Evolutionary conservation across 2,888 invertebrate genomes (phyloP).

Genomic region (Drosophila merina): DNA sequence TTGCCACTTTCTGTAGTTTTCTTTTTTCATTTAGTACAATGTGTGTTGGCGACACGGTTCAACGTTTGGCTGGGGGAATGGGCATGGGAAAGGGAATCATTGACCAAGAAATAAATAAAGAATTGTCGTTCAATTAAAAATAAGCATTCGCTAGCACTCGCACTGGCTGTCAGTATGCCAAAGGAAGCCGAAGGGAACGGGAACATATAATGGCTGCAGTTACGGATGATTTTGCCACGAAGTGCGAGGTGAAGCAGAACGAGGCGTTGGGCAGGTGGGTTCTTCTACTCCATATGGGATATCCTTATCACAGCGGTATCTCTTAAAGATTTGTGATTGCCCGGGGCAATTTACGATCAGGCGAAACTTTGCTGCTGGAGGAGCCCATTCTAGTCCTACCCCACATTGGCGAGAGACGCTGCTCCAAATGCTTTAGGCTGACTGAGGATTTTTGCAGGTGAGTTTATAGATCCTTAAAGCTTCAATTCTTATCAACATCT

Average conservation of each 20-base stretch:
- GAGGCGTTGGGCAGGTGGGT: conserved; percentile 77
- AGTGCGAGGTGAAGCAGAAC: conserved; percentile 74
- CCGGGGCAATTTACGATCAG: conserved; percentile 85
- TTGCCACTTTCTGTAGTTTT: conserved; percentile 11
- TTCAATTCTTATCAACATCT: neutral
- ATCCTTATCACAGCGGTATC: neutral
- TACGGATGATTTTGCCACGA: conserved; percentile 76
- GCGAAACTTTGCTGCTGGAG: conserved; percentile 86
- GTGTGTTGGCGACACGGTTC: conserved; percentile 32
- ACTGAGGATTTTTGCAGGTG: conserved; percentile 78
- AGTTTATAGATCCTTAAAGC: neutral
- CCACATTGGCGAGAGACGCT: conserved; percentile 78
- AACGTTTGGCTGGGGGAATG: conserved; percentile 12
- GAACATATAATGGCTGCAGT: conserved; percentile 52
- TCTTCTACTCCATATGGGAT: neutral
- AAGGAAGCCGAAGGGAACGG: conserved; percentile 43
- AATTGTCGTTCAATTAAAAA: conserved; percentile 67
- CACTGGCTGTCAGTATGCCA: conserved; percentile 46
- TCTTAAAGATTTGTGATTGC: conserved; percentile 82
- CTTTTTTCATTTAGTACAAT: conserved; percentile 7
- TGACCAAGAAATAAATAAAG: conserved; percentile 66
- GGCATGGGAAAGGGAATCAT: conserved; percentile 21
- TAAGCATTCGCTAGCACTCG: conserved; percentile 42
- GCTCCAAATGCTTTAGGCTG: conserved; percentile 85
- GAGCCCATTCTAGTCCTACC: conserved; percentile 86